Percentiles rank a stretch among this genome's conserved stretches.
phyloP scores from a whole-genome alignment of 2,113 vertebrate genomes.

The Pao palembangensis region DNA sequence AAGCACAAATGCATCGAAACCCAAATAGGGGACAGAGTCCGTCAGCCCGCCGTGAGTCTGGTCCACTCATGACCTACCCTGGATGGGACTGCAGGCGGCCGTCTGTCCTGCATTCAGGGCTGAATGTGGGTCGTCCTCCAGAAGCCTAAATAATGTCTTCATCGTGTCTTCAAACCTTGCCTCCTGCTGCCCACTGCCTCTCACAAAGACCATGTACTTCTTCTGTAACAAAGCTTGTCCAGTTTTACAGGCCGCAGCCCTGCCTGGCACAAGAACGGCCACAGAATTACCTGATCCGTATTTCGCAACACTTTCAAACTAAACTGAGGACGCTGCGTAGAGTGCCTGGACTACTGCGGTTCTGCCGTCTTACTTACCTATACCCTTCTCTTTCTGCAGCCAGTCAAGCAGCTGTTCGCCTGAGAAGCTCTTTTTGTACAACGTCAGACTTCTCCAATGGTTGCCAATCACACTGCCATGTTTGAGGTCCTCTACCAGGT shows the following conservation, averaged over 20 bases:
- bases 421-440: conserved; percentile 70
- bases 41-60: no score
- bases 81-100: conserved; percentile 49
- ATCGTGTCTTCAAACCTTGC: conserved; percentile 54
- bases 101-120: conserved; percentile 69
- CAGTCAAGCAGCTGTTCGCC: conserved; percentile 65
- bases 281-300: conserved; percentile 17
- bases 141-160: conserved; percentile 66
- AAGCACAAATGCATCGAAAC: conserved; percentile 6
- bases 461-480: conserved; percentile 62
- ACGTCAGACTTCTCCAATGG: conserved; percentile 61
- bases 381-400: conserved; percentile 62
- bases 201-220: conserved; percentile 67
- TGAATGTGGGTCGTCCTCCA: conserved; percentile 65
- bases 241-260: conserved; percentile 42
- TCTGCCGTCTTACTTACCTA: conserved; percentile 60
- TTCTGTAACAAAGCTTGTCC: conserved; percentile 59
- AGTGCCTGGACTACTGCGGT: conserved; percentile 1
- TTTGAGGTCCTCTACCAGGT: conserved; percentile 68
- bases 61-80: conserved; percentile 61
- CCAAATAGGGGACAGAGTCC: background rate
- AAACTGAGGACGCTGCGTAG: background rate
- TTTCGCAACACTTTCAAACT: conserved; percentile 1
- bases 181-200: conserved; percentile 43
- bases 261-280: conserved; percentile 48